Base-by-base conservation (phyloP, 2,113 vertebrate species). In the Plecturocebus donacophilus region DNA sequence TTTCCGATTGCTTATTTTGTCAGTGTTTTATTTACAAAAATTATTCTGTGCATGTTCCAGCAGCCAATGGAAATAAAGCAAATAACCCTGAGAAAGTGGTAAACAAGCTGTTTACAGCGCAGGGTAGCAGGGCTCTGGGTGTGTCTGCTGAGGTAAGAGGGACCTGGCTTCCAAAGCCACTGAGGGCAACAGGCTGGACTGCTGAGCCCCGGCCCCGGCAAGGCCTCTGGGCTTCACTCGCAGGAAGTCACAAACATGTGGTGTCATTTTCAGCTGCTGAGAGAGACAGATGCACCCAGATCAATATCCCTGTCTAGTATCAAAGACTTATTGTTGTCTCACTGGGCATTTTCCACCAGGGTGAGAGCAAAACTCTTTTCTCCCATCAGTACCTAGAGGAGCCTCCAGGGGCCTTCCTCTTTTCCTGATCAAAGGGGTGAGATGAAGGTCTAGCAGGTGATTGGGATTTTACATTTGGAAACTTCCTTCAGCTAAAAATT, bases 221-320 rank as follows among this genome's bases (percentile, higher is more conserved):
- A 96, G 49, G 98, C 97, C 98, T 96, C 12, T 42, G 92, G 96
- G 94, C 96, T 98, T 98, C 95, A 97, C 95, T 94, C 96, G 88
- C 97, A 96, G 98, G 98, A 98, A 98, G 97, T 98, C 97, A 97
- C 40, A 9, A 11, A 83, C 35, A 6, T 96, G 97, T 87, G 89
- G 95, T 88, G 93, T 98, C 97, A 90, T 97, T 98, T 98, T 98
- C 97, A 98, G 97, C 98, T 97, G 97, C 91, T 27, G 93, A 97
- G 97, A 32, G 89, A 98, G 97, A 97, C 97, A 98, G 98, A 98
- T 97, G 97, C 97, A 95, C 71, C 61, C 92, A 80, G 98, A 98
- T 98, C 98, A 87, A 97, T 98, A 98, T 97, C 80, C 21, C 96
- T 94, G 85, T 97, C 98, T 32, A 0, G 95, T 97, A 97, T 98